Evolutionary conservation across 2,888 invertebrate genomes (phyloP), one percentile per base, ranked within the genome.

Genomic region (Eilema depressum): DNA sequence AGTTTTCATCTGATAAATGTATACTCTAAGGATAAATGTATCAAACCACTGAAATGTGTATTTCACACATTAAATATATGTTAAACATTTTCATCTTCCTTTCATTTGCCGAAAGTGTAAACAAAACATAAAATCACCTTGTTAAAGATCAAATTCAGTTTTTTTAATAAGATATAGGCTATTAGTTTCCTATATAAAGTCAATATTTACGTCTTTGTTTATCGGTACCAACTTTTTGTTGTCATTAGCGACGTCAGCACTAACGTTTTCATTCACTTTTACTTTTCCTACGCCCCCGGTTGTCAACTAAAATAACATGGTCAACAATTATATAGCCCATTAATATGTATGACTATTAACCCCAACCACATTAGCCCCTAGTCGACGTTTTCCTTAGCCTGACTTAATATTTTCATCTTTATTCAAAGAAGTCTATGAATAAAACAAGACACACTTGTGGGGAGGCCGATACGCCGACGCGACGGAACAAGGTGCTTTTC

Each of bases 321-420:
- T 78, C 79, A 85, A 83, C 88, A 86, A 86, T 89, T 88, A 87
- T 89, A 86, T 89, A 89, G 89, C 85, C 79, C 85, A 93, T 94
- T 88, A 94, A 94, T 93, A 93, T 93, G 89, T 91, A 93, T 92
- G 91, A 90, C 89, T 90, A 92, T 93, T 92, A 93, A 91, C 91
- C 89, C 87, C 83, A 81, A 86, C 85, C 88, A 90, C 89, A 91
- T 93, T 92, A 93, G 89, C 90, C 87, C 83, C 80, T 83, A 85
- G 90, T 87, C 86, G 83, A 84, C 88, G 83, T 89, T 92, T 91
- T 89, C 89, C 88, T 87, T 87, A 86, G 87, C 83, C 87, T 85
- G 87, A 89, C 91, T 93, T 94, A 93, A 94, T 94, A 94, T 93
- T 94, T 93, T 91, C 94, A 95, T 95, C 93, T 95, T 94, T 94